Base-by-base conservation (phyloP, 2,113 vertebrate species). In the Hippocampus comes region DNA sequence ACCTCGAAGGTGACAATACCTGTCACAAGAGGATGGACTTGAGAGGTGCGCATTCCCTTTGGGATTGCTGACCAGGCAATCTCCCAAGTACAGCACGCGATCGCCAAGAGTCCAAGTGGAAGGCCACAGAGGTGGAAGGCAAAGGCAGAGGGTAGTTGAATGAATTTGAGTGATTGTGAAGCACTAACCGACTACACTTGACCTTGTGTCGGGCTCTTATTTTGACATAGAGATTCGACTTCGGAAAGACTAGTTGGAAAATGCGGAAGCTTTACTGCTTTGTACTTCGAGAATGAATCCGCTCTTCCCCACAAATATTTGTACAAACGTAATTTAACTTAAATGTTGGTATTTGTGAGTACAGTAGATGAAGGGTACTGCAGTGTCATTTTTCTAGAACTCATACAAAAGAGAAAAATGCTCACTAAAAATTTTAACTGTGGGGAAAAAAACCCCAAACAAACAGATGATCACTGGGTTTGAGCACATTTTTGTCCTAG, bases 1-100 rank as follows among this genome's bases (percentile, higher is more conserved):
- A 82, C 78, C 82, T 73, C 76, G 80, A 79, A 84, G 75, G 80
- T 81, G 80, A 89, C 81, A 81, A 78, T 77, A 79, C 82, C 81
- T 82, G 81, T 88, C 80, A 78, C 67, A 63, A 66, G 72, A 64
- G 88, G 86, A 88, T 67, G 75, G 86, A 88, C 80, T 67, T 75
- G 84, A 82, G 80, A 83, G 84, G 80, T 79, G 82, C 67, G 8
- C 66, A 78, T 63, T 80, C 84, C 82, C 84, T 74, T 71, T 77
- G 78, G 82, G 75, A 79, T 79, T 84, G 76, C 77, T 88, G 77
- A 78, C 56, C 10, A 12, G 79, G 79, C 79, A 60, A 65, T 78
- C 76, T 76, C 78, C 70, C 63, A 73, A 81, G 78, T 74, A 70
- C 82, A 78, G 67, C 72, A 61, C 80, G 71, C 38, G 75, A 79